phyloP scores from a whole-genome alignment of 2,113 vertebrate genomes.

The Mionectes macconnelli region DNA sequence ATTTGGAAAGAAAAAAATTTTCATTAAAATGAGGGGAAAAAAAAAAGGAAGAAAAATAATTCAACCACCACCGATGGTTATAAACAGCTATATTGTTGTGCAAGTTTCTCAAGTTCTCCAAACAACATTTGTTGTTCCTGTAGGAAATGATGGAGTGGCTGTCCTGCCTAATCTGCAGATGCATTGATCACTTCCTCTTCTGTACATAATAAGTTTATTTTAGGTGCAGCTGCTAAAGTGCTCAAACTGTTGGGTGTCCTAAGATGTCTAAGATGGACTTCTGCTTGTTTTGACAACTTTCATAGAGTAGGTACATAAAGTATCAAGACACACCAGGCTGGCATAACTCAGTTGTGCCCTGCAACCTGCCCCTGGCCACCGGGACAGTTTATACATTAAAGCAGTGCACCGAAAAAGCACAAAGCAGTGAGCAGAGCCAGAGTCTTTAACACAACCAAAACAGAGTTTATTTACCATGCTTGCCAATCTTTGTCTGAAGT shows the following conservation, averaged over 20 bases:
- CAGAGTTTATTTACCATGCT: not conserved
- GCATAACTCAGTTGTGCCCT: not conserved
- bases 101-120: not conserved
- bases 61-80: not conserved
- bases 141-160: not conserved
- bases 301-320: not conserved
- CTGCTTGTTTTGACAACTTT: not conserved
- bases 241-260: not conserved
- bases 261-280: not conserved
- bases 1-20: not conserved
- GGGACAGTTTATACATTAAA: not conserved
- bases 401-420: not conserved
- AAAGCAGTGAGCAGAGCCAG: not conserved
- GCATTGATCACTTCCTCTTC: not conserved
- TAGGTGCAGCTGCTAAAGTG: not conserved
- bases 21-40: not conserved
- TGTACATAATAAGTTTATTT: not conserved
- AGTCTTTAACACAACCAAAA: not conserved
- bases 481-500: not conserved
- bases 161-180: not conserved
- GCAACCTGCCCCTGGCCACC: not conserved
- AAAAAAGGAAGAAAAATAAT: not conserved
- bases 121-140: not conserved
- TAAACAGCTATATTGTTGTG: not conserved
- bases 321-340: not conserved